Evolutionary conservation across 2,113 vertebrate species (phyloP), one percentile per base, ranked within the genome.

Genomic region (Pseudorhombus dupliciocellatus): DNA sequence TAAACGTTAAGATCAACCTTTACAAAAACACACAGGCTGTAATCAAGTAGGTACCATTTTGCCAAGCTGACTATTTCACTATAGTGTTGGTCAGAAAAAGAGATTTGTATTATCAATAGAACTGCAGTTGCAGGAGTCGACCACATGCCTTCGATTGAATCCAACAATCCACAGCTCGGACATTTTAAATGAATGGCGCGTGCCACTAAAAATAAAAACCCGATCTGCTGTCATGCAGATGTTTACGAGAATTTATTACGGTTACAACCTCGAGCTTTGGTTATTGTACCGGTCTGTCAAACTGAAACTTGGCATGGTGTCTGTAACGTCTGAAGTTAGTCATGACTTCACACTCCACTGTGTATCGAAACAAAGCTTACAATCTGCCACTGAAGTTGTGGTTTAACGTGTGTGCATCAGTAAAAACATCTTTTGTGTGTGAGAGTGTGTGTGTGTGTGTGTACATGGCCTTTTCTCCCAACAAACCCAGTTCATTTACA

Each of bases 321-420:
- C 42, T 2, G 4, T 62, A 70, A 77, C 82, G 64, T 66, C 46
- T 21, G 65, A 10, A 83, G 51, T 52, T 21, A 81, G 83, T 81
- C 21, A 20, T 24, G 7, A 26, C 82, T 81, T 68, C 89, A 85
- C 65, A 64, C 42, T 40, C 50, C 60, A 30, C 26, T 28, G 6
- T 56, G 54, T 50, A 87, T 25, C 73, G 60, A 79, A 79, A 71
- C 50, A 66, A 74, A 83, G n/a, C 63, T 66, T 26, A 44, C 66
- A 55, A 52, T 51, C 15, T 65, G 58, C 73, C 31, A 66, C 81
- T 79, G 66, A 55, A 26, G 51, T 20, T 24, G 3, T 74, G 51
- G 68, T 11, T 68, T 20, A 34, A 7, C 34, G 37, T 53, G 42
- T 54, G 46, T 68, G 52, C 50, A 50, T 50, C 18, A 24, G 9